These are phyloP conservation scores for Cerceris ruficornis DNA, from an alignment of 2,888 invertebrate species.

Conservation along the genomic window DNA sequence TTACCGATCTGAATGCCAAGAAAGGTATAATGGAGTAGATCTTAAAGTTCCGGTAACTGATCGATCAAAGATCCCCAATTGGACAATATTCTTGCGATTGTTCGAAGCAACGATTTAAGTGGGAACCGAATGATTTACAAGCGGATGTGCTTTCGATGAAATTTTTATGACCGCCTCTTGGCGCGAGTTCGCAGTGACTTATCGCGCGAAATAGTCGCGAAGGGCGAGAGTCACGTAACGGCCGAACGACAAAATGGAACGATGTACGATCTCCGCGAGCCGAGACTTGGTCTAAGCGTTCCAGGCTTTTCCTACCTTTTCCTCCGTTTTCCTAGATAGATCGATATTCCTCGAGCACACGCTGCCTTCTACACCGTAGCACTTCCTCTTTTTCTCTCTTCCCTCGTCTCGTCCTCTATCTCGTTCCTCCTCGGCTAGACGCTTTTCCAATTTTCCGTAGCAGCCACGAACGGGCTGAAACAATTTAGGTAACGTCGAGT, in stretches of 20 bases:
- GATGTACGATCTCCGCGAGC: constrained; percentile 45
- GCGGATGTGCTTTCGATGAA: constrained; percentile 29
- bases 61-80: too few relatives aligned
- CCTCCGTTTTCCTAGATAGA: constrained; percentile 45
- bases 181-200: constrained; percentile 29
- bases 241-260: constrained; percentile 57
- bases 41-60: too few relatives aligned
- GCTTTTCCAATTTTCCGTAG: constrained; percentile 68
- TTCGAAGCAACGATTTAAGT: constrained; percentile 20
- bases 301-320: constrained; percentile 21
- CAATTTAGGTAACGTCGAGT: constrained; percentile 67
- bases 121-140: constrained; percentile 35
- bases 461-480: constrained; percentile 67
- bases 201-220: constrained; percentile 52
- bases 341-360: constrained; percentile 55
- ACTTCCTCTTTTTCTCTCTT: constrained; percentile 20
- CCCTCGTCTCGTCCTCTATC: neutral
- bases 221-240: constrained; percentile 46
- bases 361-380: constrained; percentile 36
- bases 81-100: too few relatives aligned
- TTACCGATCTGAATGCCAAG: too few relatives aligned
- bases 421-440: constrained; percentile 51
- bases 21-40: too few relatives aligned
- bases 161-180: constrained; percentile 40
- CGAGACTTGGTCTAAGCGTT: constrained; percentile 18